phyloP scores from a whole-genome alignment of 2,888 invertebrate species.

The Pasiphila rectangulata region DNA sequence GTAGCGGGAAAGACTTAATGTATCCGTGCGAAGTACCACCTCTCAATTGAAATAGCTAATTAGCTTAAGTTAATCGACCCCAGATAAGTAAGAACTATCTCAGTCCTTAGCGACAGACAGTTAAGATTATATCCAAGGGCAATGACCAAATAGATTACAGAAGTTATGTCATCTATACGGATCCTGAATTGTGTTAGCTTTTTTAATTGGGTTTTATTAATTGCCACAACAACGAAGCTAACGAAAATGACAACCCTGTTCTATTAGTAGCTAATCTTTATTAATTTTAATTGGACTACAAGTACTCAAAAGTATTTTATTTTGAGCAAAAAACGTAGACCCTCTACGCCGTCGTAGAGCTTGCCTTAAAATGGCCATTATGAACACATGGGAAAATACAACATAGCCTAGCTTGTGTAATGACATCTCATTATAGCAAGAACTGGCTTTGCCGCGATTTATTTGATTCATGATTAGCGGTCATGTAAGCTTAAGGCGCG shows the following conservation, averaged over 20 bases:
- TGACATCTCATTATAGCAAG: constrained; percentile 21
- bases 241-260: constrained; percentile 1
- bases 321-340: constrained; percentile 12
- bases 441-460: constrained; percentile 9
- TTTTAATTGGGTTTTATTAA: background rate
- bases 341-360: constrained; percentile 12
- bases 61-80: too few species aligned
- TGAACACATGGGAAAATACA: constrained; percentile 20
- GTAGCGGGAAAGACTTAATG: too few species aligned
- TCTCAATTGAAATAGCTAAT: too few species aligned
- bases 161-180: background rate
- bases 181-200: background rate
- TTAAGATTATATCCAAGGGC: background rate
- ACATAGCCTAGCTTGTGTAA: constrained; percentile 24
- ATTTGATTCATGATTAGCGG: constrained; percentile 11
- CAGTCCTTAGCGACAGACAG: constrained; percentile 4
- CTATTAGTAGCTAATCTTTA: background rate
- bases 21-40: too few species aligned
- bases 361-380: constrained; percentile 23
- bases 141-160: constrained; percentile 2
- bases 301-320: background rate
- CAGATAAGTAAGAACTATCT: background rate
- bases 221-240: background rate
- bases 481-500: constrained; percentile 11
- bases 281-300: background rate